Evolutionary conservation across 2,113 vertebrate genomes (phyloP).

Genomic region (Pica pica): DNA sequence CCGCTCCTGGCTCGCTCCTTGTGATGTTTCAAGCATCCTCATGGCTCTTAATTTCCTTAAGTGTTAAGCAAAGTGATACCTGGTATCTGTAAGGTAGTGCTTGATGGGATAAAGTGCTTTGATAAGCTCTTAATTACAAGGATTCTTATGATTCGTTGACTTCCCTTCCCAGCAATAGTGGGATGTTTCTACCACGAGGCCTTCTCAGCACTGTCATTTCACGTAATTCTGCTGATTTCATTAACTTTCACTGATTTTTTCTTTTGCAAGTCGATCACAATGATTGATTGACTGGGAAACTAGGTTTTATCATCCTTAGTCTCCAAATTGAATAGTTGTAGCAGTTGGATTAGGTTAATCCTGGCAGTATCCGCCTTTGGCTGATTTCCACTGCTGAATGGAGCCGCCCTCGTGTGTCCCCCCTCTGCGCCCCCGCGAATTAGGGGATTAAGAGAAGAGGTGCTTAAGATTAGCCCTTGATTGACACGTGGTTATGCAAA

Average conservation of each 20-base stretch:
- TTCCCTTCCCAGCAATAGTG: background rate
- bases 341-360: conserved; percentile 37
- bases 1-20: background rate
- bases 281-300: conserved; percentile 37
- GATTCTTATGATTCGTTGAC: conserved; percentile 26
- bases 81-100: background rate
- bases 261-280: background rate
- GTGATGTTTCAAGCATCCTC: conserved; percentile 26
- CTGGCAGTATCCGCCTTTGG: background rate
- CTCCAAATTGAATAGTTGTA: conserved; percentile 16
- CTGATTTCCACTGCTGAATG: background rate
- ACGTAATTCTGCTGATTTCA: conserved; percentile 10
- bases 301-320: conserved; percentile 28
- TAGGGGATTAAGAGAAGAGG: conserved; percentile 41
- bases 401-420: background rate
- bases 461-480: background rate
- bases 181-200: background rate
- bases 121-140: conserved; percentile 22
- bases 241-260: background rate
- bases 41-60: conserved; percentile 42
- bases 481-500: background rate
- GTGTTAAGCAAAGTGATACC: conserved; percentile 35
- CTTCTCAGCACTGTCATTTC: background rate
- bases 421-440: background rate
- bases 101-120: conserved; percentile 44